These are phyloP conservation scores for Aradus depressus DNA, from an alignment of 2,888 invertebrate genomes.

Conservation along the genomic window DNA sequence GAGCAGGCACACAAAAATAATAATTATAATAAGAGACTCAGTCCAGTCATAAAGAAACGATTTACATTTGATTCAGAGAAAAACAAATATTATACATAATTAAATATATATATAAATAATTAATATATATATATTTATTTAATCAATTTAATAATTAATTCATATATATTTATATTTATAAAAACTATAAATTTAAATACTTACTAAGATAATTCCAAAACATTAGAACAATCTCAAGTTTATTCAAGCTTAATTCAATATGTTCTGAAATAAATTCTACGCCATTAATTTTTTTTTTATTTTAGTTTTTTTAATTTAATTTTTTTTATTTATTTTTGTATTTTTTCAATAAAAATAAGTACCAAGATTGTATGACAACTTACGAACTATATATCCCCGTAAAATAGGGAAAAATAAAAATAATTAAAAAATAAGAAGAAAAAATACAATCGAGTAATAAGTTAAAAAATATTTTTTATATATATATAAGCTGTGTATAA, in stretches of 20 bases:
- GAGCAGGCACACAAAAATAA: neutral
- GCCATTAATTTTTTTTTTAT: neutral
- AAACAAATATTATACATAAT: no score
- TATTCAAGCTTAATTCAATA: no score
- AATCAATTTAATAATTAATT: no score
- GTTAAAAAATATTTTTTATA: conserved; percentile 14
- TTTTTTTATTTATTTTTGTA: neutral
- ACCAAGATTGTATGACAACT: conserved; percentile 23
- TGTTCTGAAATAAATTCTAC: neutral
- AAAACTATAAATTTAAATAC: no score
- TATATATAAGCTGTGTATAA: conserved; percentile 9
- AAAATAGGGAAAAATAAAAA: conserved; percentile 8
- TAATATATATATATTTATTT: no score
- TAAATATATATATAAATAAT: no score
- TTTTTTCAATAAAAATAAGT: conserved; percentile 23
- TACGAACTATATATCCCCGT: conserved; percentile 18
- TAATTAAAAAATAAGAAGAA: conserved; percentile 12
- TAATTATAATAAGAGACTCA: conserved; percentile 7
- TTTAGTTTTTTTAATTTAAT: neutral
- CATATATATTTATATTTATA: no score
- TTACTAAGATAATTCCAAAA: no score
- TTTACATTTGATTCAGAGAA: conserved; percentile 14
- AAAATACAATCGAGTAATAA: conserved; percentile 21
- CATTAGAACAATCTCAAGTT: no score
- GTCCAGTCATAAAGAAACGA: conserved; percentile 15